These are phyloP conservation scores for Drosophila peninsularis DNA, from an alignment of 2,888 invertebrate species.

Conservation along the genomic window DNA sequence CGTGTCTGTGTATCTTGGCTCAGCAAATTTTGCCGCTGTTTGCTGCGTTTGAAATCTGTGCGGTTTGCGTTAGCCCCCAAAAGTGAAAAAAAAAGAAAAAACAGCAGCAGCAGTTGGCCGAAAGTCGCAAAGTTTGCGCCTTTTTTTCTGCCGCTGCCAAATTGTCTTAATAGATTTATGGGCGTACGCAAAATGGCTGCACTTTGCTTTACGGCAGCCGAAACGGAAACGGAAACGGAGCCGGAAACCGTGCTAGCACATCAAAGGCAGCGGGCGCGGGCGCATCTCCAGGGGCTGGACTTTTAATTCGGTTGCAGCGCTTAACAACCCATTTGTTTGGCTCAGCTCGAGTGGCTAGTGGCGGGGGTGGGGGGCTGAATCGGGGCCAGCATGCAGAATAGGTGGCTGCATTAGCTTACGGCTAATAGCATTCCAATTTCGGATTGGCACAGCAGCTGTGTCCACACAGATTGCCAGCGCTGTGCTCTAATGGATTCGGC, in stretches of 20 bases:
- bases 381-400: not conserved
- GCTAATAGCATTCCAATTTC: constrained; percentile 57
- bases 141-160: constrained; percentile 65
- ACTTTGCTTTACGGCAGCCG: constrained; percentile 60
- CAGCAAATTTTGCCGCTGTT: constrained; percentile 54
- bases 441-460: constrained; percentile 30
- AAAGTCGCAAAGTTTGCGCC: constrained; percentile 53
- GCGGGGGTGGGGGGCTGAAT: too few species aligned
- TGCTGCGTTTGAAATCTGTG: constrained; percentile 64
- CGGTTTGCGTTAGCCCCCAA: constrained; percentile 35
- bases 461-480: constrained; percentile 15
- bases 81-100: constrained; percentile 4
- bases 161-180: constrained; percentile 80
- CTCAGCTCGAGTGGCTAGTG: constrained; percentile 4
- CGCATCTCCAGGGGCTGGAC: constrained; percentile 33
- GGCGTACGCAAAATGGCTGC: constrained; percentile 80
- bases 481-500: not conserved
- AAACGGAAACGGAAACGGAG: constrained; percentile 51
- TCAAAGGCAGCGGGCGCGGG: constrained; percentile 10
- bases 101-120: constrained; percentile 29
- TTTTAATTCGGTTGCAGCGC: constrained; percentile 72
- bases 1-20: constrained; percentile 44
- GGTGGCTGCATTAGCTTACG: constrained; percentile 40
- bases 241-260: constrained; percentile 34
- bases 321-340: constrained; percentile 56